Conservation (phyloP, 2,797 vertebrate genomes). For the Acrossocheilus wenchowensis region DNA sequence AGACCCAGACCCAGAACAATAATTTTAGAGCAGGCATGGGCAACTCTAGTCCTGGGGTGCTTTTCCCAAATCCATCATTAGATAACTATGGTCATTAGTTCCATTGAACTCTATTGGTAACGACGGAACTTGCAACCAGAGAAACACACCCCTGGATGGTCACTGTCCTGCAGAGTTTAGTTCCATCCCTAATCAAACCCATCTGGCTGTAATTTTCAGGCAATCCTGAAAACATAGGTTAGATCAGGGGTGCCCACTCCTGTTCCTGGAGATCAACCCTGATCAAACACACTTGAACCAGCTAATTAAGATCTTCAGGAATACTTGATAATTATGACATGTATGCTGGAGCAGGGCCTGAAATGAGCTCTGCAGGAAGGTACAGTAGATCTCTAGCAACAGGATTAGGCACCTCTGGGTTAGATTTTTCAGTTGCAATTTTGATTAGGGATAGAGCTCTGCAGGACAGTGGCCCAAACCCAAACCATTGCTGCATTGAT, state of each 20-base stretch:
- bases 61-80: not conserved
- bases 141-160: too few relatives aligned
- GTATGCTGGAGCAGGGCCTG: not conserved
- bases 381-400: not conserved
- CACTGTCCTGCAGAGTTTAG: not conserved
- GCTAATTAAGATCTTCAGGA: not conserved
- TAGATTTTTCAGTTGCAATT: not conserved
- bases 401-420: not conserved
- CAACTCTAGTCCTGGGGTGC: not conserved
- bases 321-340: not conserved
- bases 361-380: not conserved
- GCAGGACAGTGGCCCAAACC: not conserved
- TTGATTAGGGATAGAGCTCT: not conserved
- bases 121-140: not conserved
- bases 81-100: not conserved
- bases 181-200: not conserved
- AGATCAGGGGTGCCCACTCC: not conserved
- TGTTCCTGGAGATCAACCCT: not conserved
- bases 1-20: not conserved
- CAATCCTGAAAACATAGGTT: not conserved
- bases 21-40: not conserved
- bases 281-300: not conserved
- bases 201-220: not conserved
- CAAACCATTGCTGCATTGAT: not conserved
- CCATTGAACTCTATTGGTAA: not conserved